These are phyloP conservation scores for Ectobius pallidus DNA, from an alignment of 2,888 invertebrate species.

Conservation along the genomic window DNA sequence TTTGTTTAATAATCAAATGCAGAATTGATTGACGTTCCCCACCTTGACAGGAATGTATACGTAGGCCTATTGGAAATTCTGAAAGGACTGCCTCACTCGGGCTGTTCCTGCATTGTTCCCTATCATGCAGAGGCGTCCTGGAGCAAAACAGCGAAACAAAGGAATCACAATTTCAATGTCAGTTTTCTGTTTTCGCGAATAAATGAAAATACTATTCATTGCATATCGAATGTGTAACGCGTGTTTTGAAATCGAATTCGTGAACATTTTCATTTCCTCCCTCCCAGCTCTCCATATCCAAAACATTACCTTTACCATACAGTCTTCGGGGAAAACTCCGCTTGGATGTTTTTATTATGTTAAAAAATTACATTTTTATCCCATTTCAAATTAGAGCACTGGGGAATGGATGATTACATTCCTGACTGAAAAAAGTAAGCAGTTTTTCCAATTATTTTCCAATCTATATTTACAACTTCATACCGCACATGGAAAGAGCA, in stretches of 20 bases:
- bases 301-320: background rate
- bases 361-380: slow-evolving; percentile 4
- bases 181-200: background rate
- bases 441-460: too few relatives aligned
- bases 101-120: too few relatives aligned
- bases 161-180: background rate
- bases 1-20: too few relatives aligned
- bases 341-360: background rate
- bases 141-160: background rate
- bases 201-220: background rate
- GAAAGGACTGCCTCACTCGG: too few relatives aligned
- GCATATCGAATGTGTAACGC: background rate
- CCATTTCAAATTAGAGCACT: background rate
- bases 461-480: too few relatives aligned
- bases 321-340: background rate
- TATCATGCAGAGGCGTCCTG: too few relatives aligned
- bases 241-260: background rate
- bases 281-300: background rate
- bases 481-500: too few relatives aligned
- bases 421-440: too few relatives aligned
- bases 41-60: too few relatives aligned
- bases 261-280: background rate
- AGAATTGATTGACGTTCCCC: too few relatives aligned
- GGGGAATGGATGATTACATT: background rate
- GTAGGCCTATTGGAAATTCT: too few relatives aligned